These are phyloP conservation scores for Lasius platythorax DNA, from an alignment of 2,888 invertebrate genomes.

Conservation along the genomic window DNA sequence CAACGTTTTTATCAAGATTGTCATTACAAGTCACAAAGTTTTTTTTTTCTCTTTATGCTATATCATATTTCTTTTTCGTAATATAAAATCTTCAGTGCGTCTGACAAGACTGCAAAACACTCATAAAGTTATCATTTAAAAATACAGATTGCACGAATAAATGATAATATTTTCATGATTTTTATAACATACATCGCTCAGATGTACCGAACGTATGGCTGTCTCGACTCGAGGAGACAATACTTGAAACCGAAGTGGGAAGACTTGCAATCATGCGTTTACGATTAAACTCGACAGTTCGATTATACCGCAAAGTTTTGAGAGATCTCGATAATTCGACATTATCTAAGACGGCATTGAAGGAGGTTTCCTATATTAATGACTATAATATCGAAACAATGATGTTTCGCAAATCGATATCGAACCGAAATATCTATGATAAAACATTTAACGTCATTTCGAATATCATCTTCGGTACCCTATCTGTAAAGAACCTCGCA, in stretches of 20 bases:
- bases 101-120: not conserved
- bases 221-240: slow-evolving; percentile 46
- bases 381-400: not conserved
- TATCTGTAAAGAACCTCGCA: not conserved
- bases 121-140: not conserved
- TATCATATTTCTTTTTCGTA: not conserved
- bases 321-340: not conserved
- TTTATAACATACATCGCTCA: not conserved
- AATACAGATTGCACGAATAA: not conserved
- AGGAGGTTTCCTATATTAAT: not conserved
- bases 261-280: slow-evolving; percentile 26
- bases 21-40: not conserved
- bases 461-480: not conserved
- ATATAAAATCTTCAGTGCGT: not conserved
- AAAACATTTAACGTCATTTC: not conserved
- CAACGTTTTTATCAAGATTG: not conserved
- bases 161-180: not conserved
- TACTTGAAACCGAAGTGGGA: slow-evolving; percentile 22
- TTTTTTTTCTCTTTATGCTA: not conserved
- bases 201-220: slow-evolving; percentile 45
- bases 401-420: not conserved
- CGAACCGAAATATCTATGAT: not conserved
- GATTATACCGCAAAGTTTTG: slow-evolving; percentile 37
- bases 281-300: slow-evolving; percentile 38
- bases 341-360: slow-evolving; percentile 25